Base-by-base conservation (phyloP, 2,113 vertebrate genomes). In the Syngnathus floridae region DNA sequence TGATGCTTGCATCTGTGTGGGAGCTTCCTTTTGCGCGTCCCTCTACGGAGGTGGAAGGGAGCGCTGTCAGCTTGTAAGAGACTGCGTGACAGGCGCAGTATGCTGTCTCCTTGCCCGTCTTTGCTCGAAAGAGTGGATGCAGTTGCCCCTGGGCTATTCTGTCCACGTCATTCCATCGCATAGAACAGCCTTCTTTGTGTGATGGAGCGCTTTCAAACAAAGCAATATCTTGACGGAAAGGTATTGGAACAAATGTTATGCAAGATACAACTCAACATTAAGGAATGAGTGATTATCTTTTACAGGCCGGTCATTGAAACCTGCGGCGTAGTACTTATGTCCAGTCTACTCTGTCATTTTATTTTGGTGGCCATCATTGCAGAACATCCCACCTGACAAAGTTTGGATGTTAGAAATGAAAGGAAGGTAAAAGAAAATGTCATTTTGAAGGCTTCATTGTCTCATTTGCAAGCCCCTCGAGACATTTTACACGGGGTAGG, bases 1-100 rank as follows among this genome's bases (percentile, higher is more conserved):
- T 80, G 74, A 75, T 85, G 82, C 80, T 84, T 84, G 78, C 69
- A 69, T 83, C 82, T 79, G 82, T 86, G 82, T 78, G 81, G 68
- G 75, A 80, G 85, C 38, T 83, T 70, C 65, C 68, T 64, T 78
- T 76, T 82, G 54, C 61, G 71, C 72, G 54, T 56, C 64, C 65
- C 74, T 76, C 78, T 82, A 77, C 70, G 71, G 75, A 74, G 68
- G 69, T 45, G 68, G 74, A 72, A 80, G 71, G 60, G 71, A 78
- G 67, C 56, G 60, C 72, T 82, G 83, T 80, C 83, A 78, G 74
- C 74, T 74, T 71, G 64, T 70, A 73, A 62, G 71, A 63, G 57
- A 59, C 65, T 67, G 60, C 55, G 40, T 76, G 69, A 74, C 76
- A 65, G 70, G 61, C 52, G 0, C 66, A 58, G 65, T 48, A 41